Conservation (phyloP, 2,888 invertebrate species). For the Hydropsyche betteni region DNA sequence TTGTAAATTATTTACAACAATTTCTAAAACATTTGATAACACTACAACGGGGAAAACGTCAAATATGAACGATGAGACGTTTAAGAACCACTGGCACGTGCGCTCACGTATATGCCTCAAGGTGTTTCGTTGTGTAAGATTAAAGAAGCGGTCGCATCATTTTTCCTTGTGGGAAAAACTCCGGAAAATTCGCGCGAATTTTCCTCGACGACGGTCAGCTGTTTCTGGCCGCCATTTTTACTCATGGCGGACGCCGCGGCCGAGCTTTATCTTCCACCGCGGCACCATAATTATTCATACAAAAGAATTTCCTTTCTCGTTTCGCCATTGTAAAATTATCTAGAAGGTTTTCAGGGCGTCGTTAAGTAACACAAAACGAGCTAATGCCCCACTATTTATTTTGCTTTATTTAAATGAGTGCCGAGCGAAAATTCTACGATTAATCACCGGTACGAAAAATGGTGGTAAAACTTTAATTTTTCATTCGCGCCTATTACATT, state of each 20-base stretch:
- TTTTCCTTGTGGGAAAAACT: background rate
- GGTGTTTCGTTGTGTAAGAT: background rate
- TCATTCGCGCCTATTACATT: no score
- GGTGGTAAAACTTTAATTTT: no score
- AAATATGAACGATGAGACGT: no score
- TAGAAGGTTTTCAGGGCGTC: slow-evolving; percentile 7
- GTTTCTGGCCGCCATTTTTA: background rate
- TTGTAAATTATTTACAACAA: no score
- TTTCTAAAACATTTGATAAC: no score
- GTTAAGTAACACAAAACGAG: slow-evolving; percentile 31
- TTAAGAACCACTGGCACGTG: no score
- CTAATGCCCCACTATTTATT: slow-evolving; percentile 27
- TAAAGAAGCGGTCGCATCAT: slow-evolving; percentile 16
- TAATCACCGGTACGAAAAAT: slow-evolving; percentile 1
- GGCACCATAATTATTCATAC: slow-evolving; percentile 10
- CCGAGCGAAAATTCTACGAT: slow-evolving; percentile 1
- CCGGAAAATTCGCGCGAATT: background rate
- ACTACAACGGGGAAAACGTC: no score
- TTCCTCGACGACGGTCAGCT: background rate
- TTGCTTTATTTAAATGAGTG: slow-evolving; percentile 27
- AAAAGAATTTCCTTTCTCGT: slow-evolving; percentile 24
- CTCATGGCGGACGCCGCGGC: background rate
- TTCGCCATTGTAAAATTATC: slow-evolving; percentile 25
- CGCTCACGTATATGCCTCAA: no score
- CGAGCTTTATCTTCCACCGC: background rate